Evolutionary conservation across 2,797 vertebrate genomes (phyloP), one percentile per base, ranked within the genome.

Genomic region (Threskiornis aethiopicus): DNA sequence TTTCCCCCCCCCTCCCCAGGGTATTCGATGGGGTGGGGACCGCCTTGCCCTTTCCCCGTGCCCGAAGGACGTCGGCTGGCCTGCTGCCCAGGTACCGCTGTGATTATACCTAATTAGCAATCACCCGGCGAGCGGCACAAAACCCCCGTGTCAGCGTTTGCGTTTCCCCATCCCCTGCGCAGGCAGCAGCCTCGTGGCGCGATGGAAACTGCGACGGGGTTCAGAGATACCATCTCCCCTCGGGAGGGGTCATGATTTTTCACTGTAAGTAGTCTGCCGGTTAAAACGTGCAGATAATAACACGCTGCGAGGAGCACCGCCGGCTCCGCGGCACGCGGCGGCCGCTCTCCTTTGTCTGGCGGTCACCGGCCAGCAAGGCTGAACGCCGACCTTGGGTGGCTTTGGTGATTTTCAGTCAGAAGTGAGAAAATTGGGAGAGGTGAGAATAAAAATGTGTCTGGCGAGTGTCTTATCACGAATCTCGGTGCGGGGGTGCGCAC

Each of bases 261-360:
- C 16, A 3, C 57, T 6, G 13, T 22, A 39, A 52, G 33, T 24
- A 4, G 16, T 11, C 62, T 31, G 17, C 18, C 2, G 15, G 11
- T 54, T 71, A 24, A 31, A 31, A 16, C 8, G 5, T 3, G 5
- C 55, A 4, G 66, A 7, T 49, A 13, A 49, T 6, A 46, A 26
- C 15, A 3, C 47, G 6, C 26, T 11, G 14, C 1, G 2, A 28
- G 65, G 31, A 37, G 19, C 20, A 5, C 22, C 6, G 4, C 25
- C 1, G 4, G 49, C 47, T 37, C 39, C 3, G 2, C 4, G 5
- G 21, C 12, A 6, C 7, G 3, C 0, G 1, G 52, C 6, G 4
- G 58, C 33, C 18, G 4, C 47, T 54, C 70, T 29, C 54, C 44
- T 73, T 46, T n/a, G 33, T 37, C 51, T 64, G 80, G 31, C 2